phyloP scores from a whole-genome alignment of 2,797 vertebrate species.

The Australoheros facetus region DNA sequence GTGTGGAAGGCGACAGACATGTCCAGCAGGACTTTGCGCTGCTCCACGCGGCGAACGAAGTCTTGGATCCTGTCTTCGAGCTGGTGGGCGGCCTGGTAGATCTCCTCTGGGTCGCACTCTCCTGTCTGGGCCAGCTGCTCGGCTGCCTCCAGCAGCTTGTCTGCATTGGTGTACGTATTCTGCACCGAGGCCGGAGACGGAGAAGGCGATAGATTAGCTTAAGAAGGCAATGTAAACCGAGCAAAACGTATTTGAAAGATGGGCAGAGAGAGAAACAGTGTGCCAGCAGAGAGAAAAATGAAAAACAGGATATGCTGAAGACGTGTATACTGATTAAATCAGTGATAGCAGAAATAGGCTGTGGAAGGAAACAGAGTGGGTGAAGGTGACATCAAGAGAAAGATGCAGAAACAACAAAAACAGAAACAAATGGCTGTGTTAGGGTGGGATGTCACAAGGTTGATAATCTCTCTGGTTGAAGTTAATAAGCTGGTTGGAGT shows the following conservation, averaged over 20 bases:
- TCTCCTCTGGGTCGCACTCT: slow-evolving; percentile 98
- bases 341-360: neutral
- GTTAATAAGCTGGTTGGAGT: neutral
- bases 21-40: slow-evolving; percentile 95
- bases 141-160: slow-evolving; percentile 95
- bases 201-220: slow-evolving; percentile 15
- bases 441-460: neutral
- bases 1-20: slow-evolving; percentile 99
- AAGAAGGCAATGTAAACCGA: neutral
- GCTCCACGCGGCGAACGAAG: slow-evolving; percentile 96
- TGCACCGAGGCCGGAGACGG: slow-evolving; percentile 46
- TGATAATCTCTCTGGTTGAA: neutral
- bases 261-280: neutral
- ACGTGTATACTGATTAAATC: neutral
- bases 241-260: neutral
- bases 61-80: slow-evolving; percentile 97
- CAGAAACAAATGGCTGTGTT: neutral
- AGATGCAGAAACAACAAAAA: slow-evolving; percentile 1
- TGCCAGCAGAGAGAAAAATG: neutral
- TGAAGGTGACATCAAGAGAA: slow-evolving; percentile 14
- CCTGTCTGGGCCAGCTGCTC: slow-evolving; percentile 98
- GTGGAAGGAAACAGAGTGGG: slow-evolving; percentile 16
- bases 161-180: slow-evolving; percentile 99
- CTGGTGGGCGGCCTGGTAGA: slow-evolving; percentile 98
- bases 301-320: slow-evolving; percentile 35